Conservation (phyloP, 64 coral and sea anemone species). For the Porites australiensis region DNA sequence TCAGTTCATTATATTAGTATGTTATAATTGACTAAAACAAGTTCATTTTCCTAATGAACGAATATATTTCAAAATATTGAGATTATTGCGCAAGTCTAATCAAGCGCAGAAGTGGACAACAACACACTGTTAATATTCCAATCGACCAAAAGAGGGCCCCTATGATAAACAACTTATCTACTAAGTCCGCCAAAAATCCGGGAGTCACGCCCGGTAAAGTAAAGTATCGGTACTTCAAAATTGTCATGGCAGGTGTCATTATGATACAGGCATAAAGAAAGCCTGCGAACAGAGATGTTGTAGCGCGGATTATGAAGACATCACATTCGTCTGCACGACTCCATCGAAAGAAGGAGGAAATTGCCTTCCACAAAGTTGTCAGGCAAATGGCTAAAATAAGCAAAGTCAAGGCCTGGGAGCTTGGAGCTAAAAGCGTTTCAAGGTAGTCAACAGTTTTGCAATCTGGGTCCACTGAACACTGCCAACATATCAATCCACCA, state of each 20-base stretch:
- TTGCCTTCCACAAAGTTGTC: slow-evolving; percentile 91
- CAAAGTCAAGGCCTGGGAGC: slow-evolving; percentile 57
- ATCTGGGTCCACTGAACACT: slow-evolving; percentile 66
- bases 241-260: slow-evolving; percentile 85
- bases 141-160: slow-evolving; percentile 91
- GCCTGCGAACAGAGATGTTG: slow-evolving; percentile 90
- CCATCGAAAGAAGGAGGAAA: slow-evolving; percentile 93
- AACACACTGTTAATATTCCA: slow-evolving; percentile 86
- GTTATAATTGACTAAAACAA: no score
- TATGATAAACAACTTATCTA: slow-evolving; percentile 93
- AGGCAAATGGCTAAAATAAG: slow-evolving; percentile 78
- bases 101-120: slow-evolving; percentile 87
- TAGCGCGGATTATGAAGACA: slow-evolving; percentile 79
- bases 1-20: not conserved
- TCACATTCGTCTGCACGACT: slow-evolving; percentile 88
- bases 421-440: slow-evolving; percentile 67
- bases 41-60: no score
- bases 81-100: slow-evolving; percentile 81
- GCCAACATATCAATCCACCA: slow-evolving; percentile 85
- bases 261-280: slow-evolving; percentile 89
- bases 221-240: slow-evolving; percentile 92
- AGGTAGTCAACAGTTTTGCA: slow-evolving; percentile 75
- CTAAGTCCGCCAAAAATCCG: slow-evolving; percentile 80
- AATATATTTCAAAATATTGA: not conserved
- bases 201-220: slow-evolving; percentile 79